Evolutionary conservation across 2,797 vertebrate genomes (phyloP), one percentile per base, ranked within the genome.

Genomic region (Danionella dracula): DNA sequence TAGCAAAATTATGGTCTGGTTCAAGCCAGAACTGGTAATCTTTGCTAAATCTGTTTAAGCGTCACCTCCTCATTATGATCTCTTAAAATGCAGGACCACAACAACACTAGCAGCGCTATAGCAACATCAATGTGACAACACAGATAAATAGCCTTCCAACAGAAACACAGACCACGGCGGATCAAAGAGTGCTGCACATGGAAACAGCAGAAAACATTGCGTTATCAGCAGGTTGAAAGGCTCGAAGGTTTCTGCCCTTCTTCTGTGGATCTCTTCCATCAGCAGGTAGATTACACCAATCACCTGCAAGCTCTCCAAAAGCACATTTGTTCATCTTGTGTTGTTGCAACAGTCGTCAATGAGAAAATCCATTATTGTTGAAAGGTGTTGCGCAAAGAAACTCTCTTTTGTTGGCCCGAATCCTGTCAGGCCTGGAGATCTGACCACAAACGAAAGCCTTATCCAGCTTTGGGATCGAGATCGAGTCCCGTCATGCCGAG

Each of bases 361-460:
- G 60, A 56, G 56, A 72, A 62, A 64, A 55, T 34, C 32, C 9
- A 44, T 60, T 66, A 76, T 76, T 78, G 61, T 78, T 20, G 3
- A 13, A 42, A 79, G 73, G 81, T 82, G 79, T 79, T 68, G 57
- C 38, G 66, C 61, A 76, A 78, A 66, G 55, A 64, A 57, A 17
- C 16, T 20, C n/a, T 38, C 49, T 67, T 76, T 64, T 53, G 63
- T 38, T 44, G 37, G 62, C 21, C 20, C 4, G 19, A 17, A 34
- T 45, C 44, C 41, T 78, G 71, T 77, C 78, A 21, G 15, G 13
- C 1, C 32, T 10, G 13, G 2, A 19, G 58, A 82, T 80, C 81
- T 78, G 74, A 74, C 75, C 64, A 49, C 49, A 38, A 67, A 78
- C 77, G 68, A 80, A 78, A 23, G 8, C 20, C 32, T 51, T 55